Evolutionary conservation across 2,888 invertebrate species (phyloP).

Genomic region (Carpatolechia fugitivella): DNA sequence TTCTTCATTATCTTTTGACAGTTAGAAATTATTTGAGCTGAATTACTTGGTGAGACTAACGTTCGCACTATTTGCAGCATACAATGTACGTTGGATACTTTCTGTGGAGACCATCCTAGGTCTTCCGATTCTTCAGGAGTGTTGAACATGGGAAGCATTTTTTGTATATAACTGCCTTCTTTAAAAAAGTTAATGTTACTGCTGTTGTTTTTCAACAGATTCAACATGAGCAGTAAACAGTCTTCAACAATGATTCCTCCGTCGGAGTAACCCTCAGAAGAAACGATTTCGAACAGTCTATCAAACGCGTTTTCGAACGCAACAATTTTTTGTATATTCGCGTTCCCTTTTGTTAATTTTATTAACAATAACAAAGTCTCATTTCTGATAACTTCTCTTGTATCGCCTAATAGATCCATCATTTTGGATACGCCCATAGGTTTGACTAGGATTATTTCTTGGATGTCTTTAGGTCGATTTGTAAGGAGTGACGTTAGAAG

Average conservation of each 20-base stretch:
- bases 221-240: constrained; percentile 94
- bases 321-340: constrained; percentile 99
- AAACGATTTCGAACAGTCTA: constrained; percentile 94
- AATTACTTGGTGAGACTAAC: constrained; percentile 95
- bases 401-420: constrained; percentile 97
- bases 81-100: constrained; percentile 95
- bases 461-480: constrained; percentile 91
- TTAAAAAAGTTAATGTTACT: constrained; percentile 99
- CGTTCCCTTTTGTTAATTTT: constrained; percentile 94
- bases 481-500: constrained; percentile 92
- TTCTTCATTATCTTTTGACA: constrained; percentile 95
- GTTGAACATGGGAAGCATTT: constrained; percentile 92
- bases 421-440: constrained; percentile 99
- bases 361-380: constrained; percentile 95
- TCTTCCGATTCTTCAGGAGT: constrained; percentile 86
- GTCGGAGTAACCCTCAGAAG: constrained; percentile 94
- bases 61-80: constrained; percentile 94
- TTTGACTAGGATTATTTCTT: constrained; percentile 91
- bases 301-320: constrained; percentile 99
- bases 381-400: constrained; percentile 96
- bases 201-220: constrained; percentile 95
- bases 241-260: constrained; percentile 99
- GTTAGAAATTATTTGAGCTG: constrained; percentile 86
- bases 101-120: constrained; percentile 93
- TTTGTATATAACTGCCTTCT: constrained; percentile 97